Percentiles rank a stretch among this genome's conserved stretches.
These are phyloP conservation scores for Drosophila kepulauana DNA, from an alignment of 1,140 invertebrate species.

Conservation along the genomic window DNA sequence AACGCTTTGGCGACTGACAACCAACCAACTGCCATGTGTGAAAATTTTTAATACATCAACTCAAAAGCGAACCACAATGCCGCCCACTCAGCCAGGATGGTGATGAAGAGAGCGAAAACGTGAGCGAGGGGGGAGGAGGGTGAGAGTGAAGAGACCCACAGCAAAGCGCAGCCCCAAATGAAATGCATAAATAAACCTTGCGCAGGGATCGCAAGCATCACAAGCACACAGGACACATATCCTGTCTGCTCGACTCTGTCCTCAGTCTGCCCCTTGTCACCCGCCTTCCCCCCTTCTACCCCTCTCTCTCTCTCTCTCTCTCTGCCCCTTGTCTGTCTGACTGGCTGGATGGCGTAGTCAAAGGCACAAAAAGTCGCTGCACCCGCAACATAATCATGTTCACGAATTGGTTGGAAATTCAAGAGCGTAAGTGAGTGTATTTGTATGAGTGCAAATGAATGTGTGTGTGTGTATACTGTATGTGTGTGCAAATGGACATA, in stretches of 20 bases:
- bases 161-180: conserved; percentile 64
- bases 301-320: not conserved
- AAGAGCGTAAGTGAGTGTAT: conserved; percentile 3
- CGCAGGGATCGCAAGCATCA: conserved; percentile 37
- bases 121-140: not conserved
- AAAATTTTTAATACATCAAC: conserved; percentile 83
- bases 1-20: conserved; percentile 41
- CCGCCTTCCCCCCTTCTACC: not conserved
- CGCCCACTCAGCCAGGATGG: conserved; percentile 16
- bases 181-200: conserved; percentile 81
- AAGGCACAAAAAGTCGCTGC: conserved; percentile 64
- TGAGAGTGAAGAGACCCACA: conserved; percentile 10
- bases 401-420: conserved; percentile 43
- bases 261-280: not conserved
- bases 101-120: not conserved
- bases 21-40: conserved; percentile 76
- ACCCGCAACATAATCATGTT: conserved; percentile 76
- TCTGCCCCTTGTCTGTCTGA: conserved; percentile 12
- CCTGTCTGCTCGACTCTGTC: conserved; percentile 1
- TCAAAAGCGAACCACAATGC: conserved; percentile 66
- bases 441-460: not conserved
- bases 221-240: conserved; percentile 39
- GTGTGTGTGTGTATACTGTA: conserved; percentile 20
- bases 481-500: conserved; percentile 51
- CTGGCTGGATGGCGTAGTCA: conserved; percentile 45